These are phyloP conservation scores for Galeopsomyia nigrocyanea DNA, from an alignment of 2,888 invertebrate species.

Conservation along the genomic window DNA sequence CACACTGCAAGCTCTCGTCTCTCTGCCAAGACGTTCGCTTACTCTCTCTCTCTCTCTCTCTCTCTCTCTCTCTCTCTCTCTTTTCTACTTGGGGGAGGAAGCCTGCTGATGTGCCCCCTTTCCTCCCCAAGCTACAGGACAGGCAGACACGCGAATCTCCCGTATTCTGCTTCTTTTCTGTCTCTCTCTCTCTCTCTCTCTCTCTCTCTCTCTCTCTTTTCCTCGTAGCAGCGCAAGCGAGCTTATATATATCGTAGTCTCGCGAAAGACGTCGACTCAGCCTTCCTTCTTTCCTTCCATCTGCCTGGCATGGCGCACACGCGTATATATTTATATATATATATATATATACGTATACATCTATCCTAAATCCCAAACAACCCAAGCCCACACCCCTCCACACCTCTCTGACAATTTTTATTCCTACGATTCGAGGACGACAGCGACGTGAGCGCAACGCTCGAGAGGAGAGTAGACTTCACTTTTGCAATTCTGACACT, in stretches of 20 bases:
- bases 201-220: constrained; percentile 20
- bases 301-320: constrained; percentile 47
- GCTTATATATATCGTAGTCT: constrained; percentile 48
- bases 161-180: constrained; percentile 57
- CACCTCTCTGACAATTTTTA: constrained; percentile 44
- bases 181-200: constrained; percentile 35
- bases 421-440: constrained; percentile 39
- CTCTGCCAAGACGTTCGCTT: constrained; percentile 52
- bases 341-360: constrained; percentile 46
- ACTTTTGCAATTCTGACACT: constrained; percentile 50
- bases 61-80: constrained; percentile 49
- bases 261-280: constrained; percentile 66
- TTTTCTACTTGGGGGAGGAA: constrained; percentile 43
- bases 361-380: constrained; percentile 50
- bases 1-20: constrained; percentile 25
- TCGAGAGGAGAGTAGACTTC: constrained; percentile 31
- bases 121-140: constrained; percentile 56
- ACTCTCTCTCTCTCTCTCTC: constrained; percentile 16
- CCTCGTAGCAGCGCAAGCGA: constrained; percentile 16
- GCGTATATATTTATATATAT: constrained; percentile 44
- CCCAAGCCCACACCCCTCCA: constrained; percentile 20
- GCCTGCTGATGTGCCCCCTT: constrained; percentile 62
- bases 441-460: constrained; percentile 12
- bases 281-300: constrained; percentile 59
- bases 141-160: constrained; percentile 56